Percentiles rank a stretch among this genome's conserved stretches.
Conservation (phyloP, 2,888 invertebrate genomes). For the Trichogramma evanescens region DNA sequence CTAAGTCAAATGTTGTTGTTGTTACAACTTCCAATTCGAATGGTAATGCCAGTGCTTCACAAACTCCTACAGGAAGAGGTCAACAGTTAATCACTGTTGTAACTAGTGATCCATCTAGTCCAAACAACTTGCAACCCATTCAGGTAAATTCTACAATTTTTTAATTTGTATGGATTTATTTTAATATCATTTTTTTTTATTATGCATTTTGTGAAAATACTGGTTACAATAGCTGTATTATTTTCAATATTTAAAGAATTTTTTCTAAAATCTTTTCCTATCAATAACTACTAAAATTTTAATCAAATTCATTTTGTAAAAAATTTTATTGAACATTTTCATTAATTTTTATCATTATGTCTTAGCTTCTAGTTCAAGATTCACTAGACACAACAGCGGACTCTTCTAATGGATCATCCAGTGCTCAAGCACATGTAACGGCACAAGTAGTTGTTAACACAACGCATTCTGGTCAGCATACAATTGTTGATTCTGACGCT, state of each 20-base stretch:
- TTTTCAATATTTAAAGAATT: background rate
- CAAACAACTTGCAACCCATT: constrained; percentile 44
- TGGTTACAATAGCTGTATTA: background rate
- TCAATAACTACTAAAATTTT: background rate
- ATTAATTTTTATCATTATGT: background rate
- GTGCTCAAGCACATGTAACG: constrained; percentile 47
- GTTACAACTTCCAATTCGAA: constrained; percentile 44
- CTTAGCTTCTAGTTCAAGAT: constrained; percentile 44
- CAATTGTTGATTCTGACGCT: constrained; percentile 49
- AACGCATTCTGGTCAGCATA: constrained; percentile 48
- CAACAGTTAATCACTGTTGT: constrained; percentile 46
- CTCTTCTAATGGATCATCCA: constrained; percentile 55
- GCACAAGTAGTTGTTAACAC: constrained; percentile 48
- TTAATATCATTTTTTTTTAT: background rate
- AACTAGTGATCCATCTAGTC: constrained; percentile 43
- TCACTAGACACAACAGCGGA: constrained; percentile 53
- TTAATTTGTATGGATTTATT: background rate
- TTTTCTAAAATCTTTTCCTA: background rate
- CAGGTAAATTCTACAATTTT: constrained; percentile 34
- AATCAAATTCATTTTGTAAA: background rate
- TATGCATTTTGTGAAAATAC: background rate
- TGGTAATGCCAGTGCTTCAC: constrained; percentile 37
- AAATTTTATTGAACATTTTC: background rate
- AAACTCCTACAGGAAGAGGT: constrained; percentile 40
- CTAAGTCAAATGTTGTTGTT: constrained; percentile 42